Evolutionary conservation across 2,113 vertebrate species (phyloP), one percentile per base, ranked within the genome.

Genomic region (Perca fluviatilis): DNA sequence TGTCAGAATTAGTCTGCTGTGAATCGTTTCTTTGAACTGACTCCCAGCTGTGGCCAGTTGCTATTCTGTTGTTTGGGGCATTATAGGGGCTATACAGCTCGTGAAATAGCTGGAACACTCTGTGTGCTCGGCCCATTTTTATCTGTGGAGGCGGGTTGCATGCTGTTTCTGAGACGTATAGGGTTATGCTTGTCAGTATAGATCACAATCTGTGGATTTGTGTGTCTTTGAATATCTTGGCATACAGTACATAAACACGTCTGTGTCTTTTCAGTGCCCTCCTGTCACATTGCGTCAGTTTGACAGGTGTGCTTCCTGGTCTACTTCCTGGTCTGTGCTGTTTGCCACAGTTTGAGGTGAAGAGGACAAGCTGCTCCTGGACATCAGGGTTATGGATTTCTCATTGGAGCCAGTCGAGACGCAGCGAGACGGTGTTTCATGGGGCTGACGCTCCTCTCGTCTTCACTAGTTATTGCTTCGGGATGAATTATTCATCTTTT

Each of bases 341-440:
- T 76, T 78, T 57, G 60, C 3, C 23, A 27, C 80, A 62, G 71
- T 88, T 46, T 79, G 19, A 67, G 82, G 78, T 71, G 49, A 88
- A 69, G 76, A 88, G 80, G 88, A 88, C 57, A 58, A 68, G 46
- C 65, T 1, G 27, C 81, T 77, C 65, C 30, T 79, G 83, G 87
- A 89, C 85, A 79, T 86, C 65, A 68, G 74, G 83, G 33, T 74
- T 85, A 75, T 90, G 72, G 89, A 91, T 93, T 83, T 82, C 76
- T 92, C 69, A 87, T 76, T 65, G 27, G 63, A 74, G 68, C 50
- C 56, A 47, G 78, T 77, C 33, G 33, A 84, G 64, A 69, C 4
- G n/a, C 69, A 19, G 56, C 2, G 58, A 85, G 79, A 86, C 75
- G 13, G 25, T 15, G 23, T 56, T 77, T 27, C 58, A 60, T 14